Evolutionary conservation across 2,888 invertebrate species (phyloP).

Genomic region (Camponotus fellah): DNA sequence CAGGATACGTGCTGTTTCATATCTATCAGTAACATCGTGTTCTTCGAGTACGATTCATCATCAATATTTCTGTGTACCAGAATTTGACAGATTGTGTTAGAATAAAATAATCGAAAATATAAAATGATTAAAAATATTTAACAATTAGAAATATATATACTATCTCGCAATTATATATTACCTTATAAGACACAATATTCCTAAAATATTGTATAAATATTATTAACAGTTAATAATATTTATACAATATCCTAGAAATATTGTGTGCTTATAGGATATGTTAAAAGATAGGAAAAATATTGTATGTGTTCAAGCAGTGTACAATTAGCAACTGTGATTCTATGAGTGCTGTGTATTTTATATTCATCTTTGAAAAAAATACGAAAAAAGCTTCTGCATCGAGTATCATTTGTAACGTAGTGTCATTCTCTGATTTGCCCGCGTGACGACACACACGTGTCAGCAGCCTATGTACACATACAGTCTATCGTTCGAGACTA

Average conservation of each 20-base stretch:
- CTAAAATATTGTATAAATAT: too few relatives aligned
- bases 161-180: background rate
- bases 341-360: background rate
- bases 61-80: background rate
- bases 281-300: background rate
- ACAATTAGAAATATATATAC: background rate
- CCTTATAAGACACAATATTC: too few relatives aligned
- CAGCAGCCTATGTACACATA: background rate
- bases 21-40: background rate
- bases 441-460: conserved; percentile 36
- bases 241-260: too few relatives aligned
- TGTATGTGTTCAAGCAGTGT: background rate
- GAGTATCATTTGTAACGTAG: background rate
- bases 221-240: too few relatives aligned
- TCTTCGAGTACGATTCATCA: background rate
- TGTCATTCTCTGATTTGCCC: background rate
- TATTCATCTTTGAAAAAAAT: background rate
- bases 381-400: background rate
- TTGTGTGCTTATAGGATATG: too few relatives aligned
- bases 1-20: background rate
- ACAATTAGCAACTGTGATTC: background rate
- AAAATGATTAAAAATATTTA: background rate
- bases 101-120: background rate
- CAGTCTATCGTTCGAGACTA: background rate
- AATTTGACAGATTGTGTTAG: background rate